These are phyloP conservation scores for Eubucco bourcierii DNA, from an alignment of 2,113 vertebrate genomes.

Conservation along the genomic window DNA sequence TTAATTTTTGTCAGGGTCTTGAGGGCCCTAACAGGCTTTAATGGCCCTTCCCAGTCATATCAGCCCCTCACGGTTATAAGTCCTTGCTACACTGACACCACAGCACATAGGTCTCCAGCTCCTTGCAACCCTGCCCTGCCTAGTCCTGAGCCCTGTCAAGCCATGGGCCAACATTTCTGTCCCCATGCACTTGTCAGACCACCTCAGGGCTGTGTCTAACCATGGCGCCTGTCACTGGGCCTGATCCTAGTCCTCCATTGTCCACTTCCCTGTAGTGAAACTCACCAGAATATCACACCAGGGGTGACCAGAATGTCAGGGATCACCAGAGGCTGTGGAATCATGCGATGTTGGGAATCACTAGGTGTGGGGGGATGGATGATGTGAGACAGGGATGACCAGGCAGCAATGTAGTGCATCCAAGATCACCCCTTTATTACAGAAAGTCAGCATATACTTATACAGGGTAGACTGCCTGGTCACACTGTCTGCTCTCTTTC, in stretches of 20 bases:
- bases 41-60: neutral
- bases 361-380: too few relatives aligned
- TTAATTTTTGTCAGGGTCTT: neutral
- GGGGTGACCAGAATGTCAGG: too few relatives aligned
- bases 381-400: too few relatives aligned
- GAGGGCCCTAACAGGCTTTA: neutral
- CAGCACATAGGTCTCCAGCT: neutral
- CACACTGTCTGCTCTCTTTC: too few relatives aligned
- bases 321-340: too few relatives aligned
- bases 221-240: neutral
- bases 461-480: too few relatives aligned
- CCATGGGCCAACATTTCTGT: accelerated
- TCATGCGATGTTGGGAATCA: too few relatives aligned
- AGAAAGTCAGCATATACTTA: too few relatives aligned
- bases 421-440: too few relatives aligned
- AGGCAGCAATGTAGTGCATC: too few relatives aligned
- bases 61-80: accelerated
- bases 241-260: neutral
- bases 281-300: too few relatives aligned
- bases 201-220: neutral
- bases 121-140: neutral
- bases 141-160: accelerated
- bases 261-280: neutral
- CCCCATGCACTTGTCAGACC: neutral
- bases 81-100: neutral